Conservation (phyloP, 2,888 invertebrate species). For the Patella depressa region DNA sequence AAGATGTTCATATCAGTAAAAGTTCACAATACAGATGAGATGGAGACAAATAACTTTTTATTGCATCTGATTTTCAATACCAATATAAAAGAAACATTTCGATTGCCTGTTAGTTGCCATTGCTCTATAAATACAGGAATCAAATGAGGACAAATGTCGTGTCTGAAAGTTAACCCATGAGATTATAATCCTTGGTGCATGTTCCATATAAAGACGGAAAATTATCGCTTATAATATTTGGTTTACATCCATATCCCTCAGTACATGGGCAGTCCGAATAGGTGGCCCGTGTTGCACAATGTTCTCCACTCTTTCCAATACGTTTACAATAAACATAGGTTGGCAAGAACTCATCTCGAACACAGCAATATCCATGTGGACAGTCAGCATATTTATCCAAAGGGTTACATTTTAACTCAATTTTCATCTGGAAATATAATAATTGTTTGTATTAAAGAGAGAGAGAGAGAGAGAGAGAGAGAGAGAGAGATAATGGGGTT, state of each 20-base stretch:
- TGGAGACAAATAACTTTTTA: too few species aligned
- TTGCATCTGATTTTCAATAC: too few species aligned
- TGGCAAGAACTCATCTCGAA: constrained; percentile 43
- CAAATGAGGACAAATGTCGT: too few species aligned
- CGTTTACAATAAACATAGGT: constrained; percentile 41
- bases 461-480: too few species aligned
- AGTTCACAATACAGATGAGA: too few species aligned
- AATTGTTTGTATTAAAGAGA: too few species aligned
- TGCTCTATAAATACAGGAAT: too few species aligned
- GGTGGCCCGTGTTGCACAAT: constrained; percentile 33
- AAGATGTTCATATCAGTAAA: too few species aligned
- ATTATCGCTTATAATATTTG: constrained; percentile 32
- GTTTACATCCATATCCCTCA: constrained; percentile 32
- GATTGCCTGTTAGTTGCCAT: too few species aligned
- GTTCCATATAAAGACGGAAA: constrained; percentile 39
- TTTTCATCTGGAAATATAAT: constrained; percentile 8
- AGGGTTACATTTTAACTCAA: constrained; percentile 33
- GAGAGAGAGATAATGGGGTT: too few species aligned
- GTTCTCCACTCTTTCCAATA: constrained; percentile 25
- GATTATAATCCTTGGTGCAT: constrained; percentile 19
- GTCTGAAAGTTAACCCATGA: too few species aligned
- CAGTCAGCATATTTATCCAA: constrained; percentile 29
- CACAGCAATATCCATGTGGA: constrained; percentile 42
- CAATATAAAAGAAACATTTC: too few species aligned
- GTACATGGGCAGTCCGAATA: constrained; percentile 40